Base-by-base conservation (phyloP, 2,797 vertebrate species). In the Artibeus jamaicensis region DNA sequence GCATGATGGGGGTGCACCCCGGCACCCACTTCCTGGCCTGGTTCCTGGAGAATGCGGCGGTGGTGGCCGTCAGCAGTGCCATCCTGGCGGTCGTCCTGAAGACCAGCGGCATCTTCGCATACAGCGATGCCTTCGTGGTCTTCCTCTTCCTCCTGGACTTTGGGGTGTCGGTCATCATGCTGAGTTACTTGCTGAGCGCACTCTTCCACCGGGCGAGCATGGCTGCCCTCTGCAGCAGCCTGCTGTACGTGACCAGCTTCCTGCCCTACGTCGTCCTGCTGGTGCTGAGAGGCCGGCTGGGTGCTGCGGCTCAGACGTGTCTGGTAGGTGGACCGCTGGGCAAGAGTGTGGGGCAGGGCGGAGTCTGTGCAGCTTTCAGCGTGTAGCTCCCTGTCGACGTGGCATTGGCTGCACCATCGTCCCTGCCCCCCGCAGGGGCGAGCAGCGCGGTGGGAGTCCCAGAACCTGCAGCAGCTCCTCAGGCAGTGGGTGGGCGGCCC, bases 131-230 rank as follows among this genome's bases (percentile, higher is more conserved):
- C 18, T 91, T 96, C 18, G 91, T 99, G 6, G 6, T 98, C 37
- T 98, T 98, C 85, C 89, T 98, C 94, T 99, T 98, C 74, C 93
- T 99, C 5, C 76, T 98, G 96, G 98, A 98, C 67, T 99, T 98
- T 79, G 98, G 97, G 65, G 67, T 98, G 79, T 98, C 98, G 0
- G 94, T 98, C 9, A 57, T 98, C 96, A 98, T 92, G 97, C 67
- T 99, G 83, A 98, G 98, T n/a, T 99, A 98, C 89, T 89, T 98
- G 90, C 48, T 98, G 92, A 98, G 98, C 55, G 86, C n/a, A 0
- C 98, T 98, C 95, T 99, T 99, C 90, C 95, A 71, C 91, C 98
- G 86, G 9, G 98, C 98, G 0, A 39, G 98, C 88, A 97, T 96
- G 10, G 98, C 98, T 1, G 98, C 98, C 42, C 83, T 99, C 7